Base-by-base conservation (phyloP, 2,888 invertebrate species). In the Asteroscopus sphinx region DNA sequence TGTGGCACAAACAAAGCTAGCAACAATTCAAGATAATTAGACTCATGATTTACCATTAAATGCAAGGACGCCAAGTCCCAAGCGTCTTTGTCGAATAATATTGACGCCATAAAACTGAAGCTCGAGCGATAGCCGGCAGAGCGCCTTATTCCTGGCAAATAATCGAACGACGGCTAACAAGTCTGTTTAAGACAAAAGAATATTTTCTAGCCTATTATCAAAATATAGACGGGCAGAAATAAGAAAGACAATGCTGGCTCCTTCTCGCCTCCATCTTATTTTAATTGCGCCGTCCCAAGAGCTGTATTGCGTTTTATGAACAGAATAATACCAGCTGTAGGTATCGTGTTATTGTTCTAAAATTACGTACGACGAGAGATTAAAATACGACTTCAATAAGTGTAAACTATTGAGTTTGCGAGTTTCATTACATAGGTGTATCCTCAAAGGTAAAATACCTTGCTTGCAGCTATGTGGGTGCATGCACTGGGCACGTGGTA, bases 141-240 rank as follows among this genome's bases (percentile, higher is more conserved):
- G 54, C 49, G 44, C 53, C 71, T 73, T 75, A 69, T 68, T 76
- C 77, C 67, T 56, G 53, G 59, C 66, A 75, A 83, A 89, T 89
- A 89, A 91, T 92, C 91, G 90, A 91, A 90, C 86, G 85, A 57
- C 56, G 73, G 76, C 87, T 84, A 86, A 88, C 82, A 86, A 89
- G 86, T 81, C 88, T 81, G 85, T 69, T 78, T 71, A 71, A 89
- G 86, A 93, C 93, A 93, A 93, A 91, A 90, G 90, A 88, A 90
- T 90, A 91, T 92, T 93, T 91, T 92, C 93, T 92, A 89, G 91
- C 83, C 90, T 93, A 92, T 93, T 92, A 92, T 93, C 91, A 92
- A 92, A 93, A 93, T 91, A 91, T 92, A 87, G 91, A 83, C 88
- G 85, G 80, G 73, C 53, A 59, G 81, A 80, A 80, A 69, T 77